Base-by-base conservation (phyloP, 2,797 vertebrate genomes). In the Sciurus carolinensis region DNA sequence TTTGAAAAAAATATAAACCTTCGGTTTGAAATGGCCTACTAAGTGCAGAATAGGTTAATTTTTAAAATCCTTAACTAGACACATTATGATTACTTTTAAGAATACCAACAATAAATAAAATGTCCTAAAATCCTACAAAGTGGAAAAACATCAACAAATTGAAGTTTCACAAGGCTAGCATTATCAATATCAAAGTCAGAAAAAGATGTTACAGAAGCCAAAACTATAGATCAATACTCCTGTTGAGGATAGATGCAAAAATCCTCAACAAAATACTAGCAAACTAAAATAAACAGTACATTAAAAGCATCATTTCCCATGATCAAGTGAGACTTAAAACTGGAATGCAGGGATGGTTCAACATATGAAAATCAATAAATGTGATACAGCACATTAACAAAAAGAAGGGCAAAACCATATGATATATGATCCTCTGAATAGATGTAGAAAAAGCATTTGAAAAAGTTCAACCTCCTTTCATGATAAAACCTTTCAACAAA, bases 71-170 rank as follows among this genome's bases (percentile, higher is more conserved):
- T 24, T 82, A 52, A 50, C 39, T 39, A 42, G 26, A 67, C 5
- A 39, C 54, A 69, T 54, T 42, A 39, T 76, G 15, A 47, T 54
- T 24, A 84, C 36, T 52, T 81, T 62, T 95, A 73, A 79, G 79
- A 91, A 91, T 84, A 28, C 20, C 33, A 62, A 54, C 6, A 39
- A 69, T 59, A 95, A 80, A 90, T 28, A 79, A 86, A 91, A 73
- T n/a, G 50, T 18, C 28, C 47, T 95, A 82, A 50, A 85, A 50
- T 26, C 17, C 84, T 77, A 22, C 39, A 83, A 96, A 82, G 36
- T 59, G 28, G 36, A 62, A 76, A 72, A 88, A 80, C 10, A 42
- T 17, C n/a, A 77, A 42, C 39, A 64, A 33, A 30, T 7, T 30
- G 9, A 54, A 73, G 30, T 77, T 42, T 54, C n/a, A 79, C 42